A percentile compares a stretch with the other conserved stretches of the same genome.
These are phyloP conservation scores for Melikaiella ostensackeni DNA, from an alignment of 2,888 invertebrate genomes.

Conservation along the genomic window DNA sequence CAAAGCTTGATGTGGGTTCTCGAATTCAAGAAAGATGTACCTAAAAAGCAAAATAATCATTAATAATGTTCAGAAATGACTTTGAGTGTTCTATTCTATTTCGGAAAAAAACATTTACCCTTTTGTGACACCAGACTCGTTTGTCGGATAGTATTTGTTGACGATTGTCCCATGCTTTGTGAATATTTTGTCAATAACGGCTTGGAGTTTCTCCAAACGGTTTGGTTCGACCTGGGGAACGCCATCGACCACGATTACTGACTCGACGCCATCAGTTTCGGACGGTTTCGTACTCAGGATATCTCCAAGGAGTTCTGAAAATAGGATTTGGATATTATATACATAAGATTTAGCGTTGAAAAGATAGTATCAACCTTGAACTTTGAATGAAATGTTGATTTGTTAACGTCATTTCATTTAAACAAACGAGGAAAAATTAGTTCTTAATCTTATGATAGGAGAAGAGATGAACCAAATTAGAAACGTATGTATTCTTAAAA, in stretches of 20 bases:
- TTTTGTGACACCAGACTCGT: constrained; percentile 90
- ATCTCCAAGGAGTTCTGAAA: constrained; percentile 93
- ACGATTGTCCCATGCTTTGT: constrained; percentile 92
- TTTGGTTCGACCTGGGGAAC: constrained; percentile 96
- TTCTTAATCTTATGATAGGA: too few relatives aligned
- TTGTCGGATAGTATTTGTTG: constrained; percentile 92
- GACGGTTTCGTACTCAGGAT: constrained; percentile 92
- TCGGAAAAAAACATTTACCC: constrained; percentile 79
- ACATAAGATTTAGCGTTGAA: too few relatives aligned
- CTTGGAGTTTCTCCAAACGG: constrained; percentile 93
- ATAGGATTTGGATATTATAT: not conserved
- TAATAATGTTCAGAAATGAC: not conserved
- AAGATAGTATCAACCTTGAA: not conserved
- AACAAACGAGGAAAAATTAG: too few relatives aligned
- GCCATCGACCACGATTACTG: constrained; percentile 97
- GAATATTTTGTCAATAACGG: constrained; percentile 94
- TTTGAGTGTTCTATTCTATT: not conserved
- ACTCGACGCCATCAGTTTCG: constrained; percentile 97
- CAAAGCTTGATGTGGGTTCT: constrained; percentile 88
- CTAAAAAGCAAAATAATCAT: constrained; percentile 69
- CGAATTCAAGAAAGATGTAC: constrained; percentile 95
- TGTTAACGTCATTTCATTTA: too few relatives aligned
- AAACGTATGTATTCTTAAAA: too few relatives aligned
- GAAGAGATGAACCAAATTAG: too few relatives aligned
- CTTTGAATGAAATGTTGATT: too few relatives aligned